Evolutionary conservation across 2,888 invertebrate genomes (phyloP), one percentile per base, ranked within the genome.

Genomic region (Syrphus vitripennis): DNA sequence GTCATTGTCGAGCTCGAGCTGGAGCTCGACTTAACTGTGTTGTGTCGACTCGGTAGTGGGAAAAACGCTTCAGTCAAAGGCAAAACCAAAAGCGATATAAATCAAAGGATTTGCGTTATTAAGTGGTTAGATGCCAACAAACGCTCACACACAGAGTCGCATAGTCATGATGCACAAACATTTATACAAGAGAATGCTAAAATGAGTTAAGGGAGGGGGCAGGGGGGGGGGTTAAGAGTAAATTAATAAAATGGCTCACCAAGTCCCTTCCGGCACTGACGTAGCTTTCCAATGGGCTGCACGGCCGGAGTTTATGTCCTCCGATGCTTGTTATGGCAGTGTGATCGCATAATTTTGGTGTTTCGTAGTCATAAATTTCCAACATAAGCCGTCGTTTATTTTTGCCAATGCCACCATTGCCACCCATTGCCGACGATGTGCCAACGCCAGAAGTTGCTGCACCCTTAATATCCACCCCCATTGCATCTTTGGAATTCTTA

Each of bases 271-370:
- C 93, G 0, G 92, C 91, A 82, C 95, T 95, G 61, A 97, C 94
- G 92, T 97, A 97, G 88, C 97, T 97, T 92, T 97, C 97, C 45
- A 96, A 94, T 12, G 94, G 93, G 55, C 95, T 94, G 90, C 97
- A 97, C 0, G 97, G 97, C 50, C 97, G 94, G 12, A 97, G 89
- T 83, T 91, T 91, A 87, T 91, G 91, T 87, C 91, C 91, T 40
- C 91, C 92, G 26, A 91, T 77, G 79, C 89, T 91, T 70, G 91
- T 91, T 80, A 92, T 97, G 50, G 95, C 93, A 87, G 97, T 94
- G 90, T 97, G 97, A 87, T 97, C 97, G 92, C 97, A 97, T 67
- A 97, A 93, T 89, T 95, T 95, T 4, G 97, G 97, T 57, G 96
- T 95, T 88, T 95, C 95, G 87, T 94, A 93, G 91, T 96, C 96